Evolutionary conservation across 2,888 invertebrate genomes (phyloP), one percentile per base, ranked within the genome.

Genomic region (Lasioglossum calceatum): DNA sequence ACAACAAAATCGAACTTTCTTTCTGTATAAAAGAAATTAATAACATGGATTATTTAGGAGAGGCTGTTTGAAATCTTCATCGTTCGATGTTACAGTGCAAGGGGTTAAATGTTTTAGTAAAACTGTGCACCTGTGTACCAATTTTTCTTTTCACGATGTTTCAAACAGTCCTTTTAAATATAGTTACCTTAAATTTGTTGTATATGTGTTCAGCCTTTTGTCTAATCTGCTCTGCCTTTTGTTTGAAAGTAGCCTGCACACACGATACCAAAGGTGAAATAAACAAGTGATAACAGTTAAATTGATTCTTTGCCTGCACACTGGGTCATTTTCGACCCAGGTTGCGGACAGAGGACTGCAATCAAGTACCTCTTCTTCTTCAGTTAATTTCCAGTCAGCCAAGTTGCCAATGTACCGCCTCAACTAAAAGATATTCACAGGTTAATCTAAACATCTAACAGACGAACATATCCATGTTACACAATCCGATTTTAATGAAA

Each of bases 381-480:
- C 96, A 4, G 94, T 95, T 85, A 97, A 96, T 89, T 97, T 97
- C 98, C 98, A 98, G 27, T 97, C 96, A 8, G 96, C 96, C 3
- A 97, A 95, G 95, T 98, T 98, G 12, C 98, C 98, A 61, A 98
- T 97, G 94, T 98, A 98, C 72, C 97, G 96, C 27, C 97, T 96
- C 95, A 98, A 96, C 95, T 96, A 83, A 75, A 93, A 93, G 64
- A 76, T 82, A 87, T 85, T 77, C 88, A 72, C 23, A 87, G 64
- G 58, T 75, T 27, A 47, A 5, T 50, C 76, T 64, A 67, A 82
- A 82, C 70, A 79, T 61, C 16, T n/a, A 12, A n/a, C n/a, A 12
- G n/a, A 10, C 1, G 58, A 58, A n/a, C n/a, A 58, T 10, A 54
- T 54, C 10, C 54, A 10, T 10, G 54, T 23, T 0, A 54, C 3